phyloP scores from a whole-genome alignment of 2,888 invertebrate genomes.

The Caenorhabditis afra region DNA sequence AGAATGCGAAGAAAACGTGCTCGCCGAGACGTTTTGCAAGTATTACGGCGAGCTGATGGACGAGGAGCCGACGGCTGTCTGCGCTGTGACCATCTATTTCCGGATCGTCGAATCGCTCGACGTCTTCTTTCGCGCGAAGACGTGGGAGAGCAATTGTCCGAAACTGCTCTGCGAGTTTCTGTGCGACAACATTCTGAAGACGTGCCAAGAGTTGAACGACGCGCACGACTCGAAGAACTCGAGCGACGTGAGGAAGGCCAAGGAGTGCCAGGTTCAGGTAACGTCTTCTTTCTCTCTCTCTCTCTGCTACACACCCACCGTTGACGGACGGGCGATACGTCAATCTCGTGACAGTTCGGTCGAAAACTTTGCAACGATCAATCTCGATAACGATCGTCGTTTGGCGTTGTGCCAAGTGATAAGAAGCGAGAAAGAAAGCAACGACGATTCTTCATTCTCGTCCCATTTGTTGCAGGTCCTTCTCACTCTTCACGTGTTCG shows the following conservation, averaged over 20 bases:
- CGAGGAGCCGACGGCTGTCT: slow-evolving; percentile 7
- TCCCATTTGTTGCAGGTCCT: slow-evolving; percentile 47
- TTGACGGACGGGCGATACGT: neutral
- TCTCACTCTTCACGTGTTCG: slow-evolving; percentile 48
- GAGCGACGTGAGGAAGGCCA: slow-evolving; percentile 32
- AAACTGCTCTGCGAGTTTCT: slow-evolving; percentile 44
- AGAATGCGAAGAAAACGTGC: slow-evolving; percentile 52
- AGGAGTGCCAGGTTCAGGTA: slow-evolving; percentile 54
- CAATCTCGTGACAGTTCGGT: no score
- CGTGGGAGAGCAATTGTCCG: slow-evolving; percentile 58
- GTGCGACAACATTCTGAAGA: slow-evolving; percentile 24
- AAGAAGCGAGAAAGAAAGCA: neutral
- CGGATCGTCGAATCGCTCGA: slow-evolving; percentile 51
- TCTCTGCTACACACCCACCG: neutral
- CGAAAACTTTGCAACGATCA: no score
- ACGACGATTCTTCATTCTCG: slow-evolving; percentile 1
- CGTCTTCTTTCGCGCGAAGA: slow-evolving; percentile 50
- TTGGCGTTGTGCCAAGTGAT: slow-evolving; percentile 26
- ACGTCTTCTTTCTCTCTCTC: neutral
- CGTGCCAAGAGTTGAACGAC: slow-evolving; percentile 47
- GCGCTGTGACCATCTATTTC: slow-evolving; percentile 29
- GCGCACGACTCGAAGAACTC: slow-evolving; percentile 34
- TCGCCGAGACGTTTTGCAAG: slow-evolving; percentile 25
- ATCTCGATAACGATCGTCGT: neutral
- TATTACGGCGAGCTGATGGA: slow-evolving; percentile 32